Evolutionary conservation across 2,888 invertebrate genomes (phyloP), one percentile per base, ranked within the genome.

Genomic region (Mystacides longicornis): DNA sequence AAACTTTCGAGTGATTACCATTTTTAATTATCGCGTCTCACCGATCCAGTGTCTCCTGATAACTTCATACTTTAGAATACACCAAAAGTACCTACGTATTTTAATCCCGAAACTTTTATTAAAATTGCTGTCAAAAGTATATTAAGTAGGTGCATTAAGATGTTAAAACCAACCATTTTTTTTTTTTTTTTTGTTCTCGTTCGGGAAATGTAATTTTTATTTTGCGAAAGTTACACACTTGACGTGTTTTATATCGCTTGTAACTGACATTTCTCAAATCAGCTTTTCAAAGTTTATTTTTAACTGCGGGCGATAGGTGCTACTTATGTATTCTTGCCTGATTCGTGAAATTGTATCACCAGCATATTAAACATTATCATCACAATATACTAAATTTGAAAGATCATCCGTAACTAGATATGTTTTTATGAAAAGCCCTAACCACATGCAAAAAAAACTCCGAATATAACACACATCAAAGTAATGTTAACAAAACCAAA

Each of bases 141-240:
- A n/a, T n/a, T n/a, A n/a, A n/a, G n/a, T n/a, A n/a, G n/a, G n/a
- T 51, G 31, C 47, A 53, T 42, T 46, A 56, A 56, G 54, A 53
- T 58, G 47, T 56, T 54, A 50, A 53, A 59, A 53, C 55, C 54
- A 27, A 27, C 27, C 27, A 7, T 27, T n/a, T n/a, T n/a, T n/a
- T n/a, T n/a, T n/a, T n/a, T n/a, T n/a, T n/a, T n/a, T n/a, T n/a
- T n/a, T n/a, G n/a, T n/a, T n/a, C n/a, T n/a, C n/a, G n/a, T n/a
- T n/a, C n/a, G n/a, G n/a, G n/a, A n/a, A n/a, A n/a, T n/a, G n/a
- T n/a, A n/a, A n/a, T n/a, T n/a, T n/a, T n/a, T n/a, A n/a, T n/a
- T n/a, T 27, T 11, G 11, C 27, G 11, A 27, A 27, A 27, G 27
- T 5, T 27, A 27, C 11, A 27, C 5, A 7, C 27, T 27, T 27